Evolutionary conservation across 2,113 vertebrate species (phyloP).

Genomic region (Mormyrus lacerda): DNA sequence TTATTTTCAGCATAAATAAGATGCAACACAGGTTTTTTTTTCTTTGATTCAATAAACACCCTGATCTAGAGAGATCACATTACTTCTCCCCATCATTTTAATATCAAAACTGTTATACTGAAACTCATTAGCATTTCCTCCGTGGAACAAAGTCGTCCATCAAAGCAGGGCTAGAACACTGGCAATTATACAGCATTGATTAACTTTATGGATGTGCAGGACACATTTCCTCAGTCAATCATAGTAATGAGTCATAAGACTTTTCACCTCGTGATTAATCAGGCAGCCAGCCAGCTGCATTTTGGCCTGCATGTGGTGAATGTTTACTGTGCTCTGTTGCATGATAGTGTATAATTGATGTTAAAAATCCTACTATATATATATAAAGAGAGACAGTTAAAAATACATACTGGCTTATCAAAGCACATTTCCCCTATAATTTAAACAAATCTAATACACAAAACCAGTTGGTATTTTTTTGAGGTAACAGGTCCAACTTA

Average conservation of each 20-base stretch:
- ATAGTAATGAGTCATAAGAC: constrained; percentile 25
- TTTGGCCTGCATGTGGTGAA: constrained; percentile 26
- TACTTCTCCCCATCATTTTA: background rate
- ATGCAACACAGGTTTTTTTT: background rate
- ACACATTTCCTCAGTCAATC: background rate
- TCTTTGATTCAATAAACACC: background rate
- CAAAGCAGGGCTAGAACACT: background rate
- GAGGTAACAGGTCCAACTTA: background rate
- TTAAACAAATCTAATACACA: background rate
- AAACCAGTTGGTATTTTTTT: background rate
- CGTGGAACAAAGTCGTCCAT: background rate
- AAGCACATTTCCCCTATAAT: background rate
- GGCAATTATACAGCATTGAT: background rate
- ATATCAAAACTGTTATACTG: background rate
- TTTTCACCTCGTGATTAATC: constrained; percentile 40
- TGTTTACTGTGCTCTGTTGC: background rate
- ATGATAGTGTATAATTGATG: background rate
- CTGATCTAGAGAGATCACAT: background rate
- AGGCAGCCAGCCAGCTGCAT: background rate
- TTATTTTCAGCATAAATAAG: background rate
- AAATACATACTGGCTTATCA: background rate
- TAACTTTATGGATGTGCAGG: background rate
- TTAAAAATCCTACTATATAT: background rate
- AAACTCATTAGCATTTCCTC: background rate
- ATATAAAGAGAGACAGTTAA: background rate